phyloP scores from a whole-genome alignment of 2,888 invertebrate species.

The Melipona bicolor region DNA sequence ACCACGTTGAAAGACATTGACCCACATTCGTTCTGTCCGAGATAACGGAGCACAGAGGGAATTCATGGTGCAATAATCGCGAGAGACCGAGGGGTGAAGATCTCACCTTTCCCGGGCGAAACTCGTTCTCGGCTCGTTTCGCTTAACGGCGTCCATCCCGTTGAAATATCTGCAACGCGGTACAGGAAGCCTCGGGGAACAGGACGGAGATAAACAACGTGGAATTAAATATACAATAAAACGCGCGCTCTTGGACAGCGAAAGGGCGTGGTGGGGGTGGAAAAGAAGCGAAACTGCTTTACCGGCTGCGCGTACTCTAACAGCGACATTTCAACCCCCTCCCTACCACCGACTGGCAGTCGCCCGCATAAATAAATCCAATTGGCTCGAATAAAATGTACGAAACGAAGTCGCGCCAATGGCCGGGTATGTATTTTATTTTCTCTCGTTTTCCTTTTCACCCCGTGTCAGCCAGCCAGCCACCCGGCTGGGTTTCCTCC shows the following conservation, averaged over 20 bases:
- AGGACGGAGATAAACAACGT: slow-evolving; percentile 68
- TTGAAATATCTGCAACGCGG: slow-evolving; percentile 61
- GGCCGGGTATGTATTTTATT: slow-evolving; percentile 72
- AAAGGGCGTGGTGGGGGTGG: slow-evolving; percentile 75
- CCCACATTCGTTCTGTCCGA: background rate
- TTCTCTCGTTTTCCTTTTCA: slow-evolving; percentile 65
- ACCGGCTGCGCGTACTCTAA: slow-evolving; percentile 63
- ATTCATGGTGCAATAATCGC: slow-evolving; percentile 47
- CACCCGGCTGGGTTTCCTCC: slow-evolving; percentile 40
- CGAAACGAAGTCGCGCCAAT: slow-evolving; percentile 73
- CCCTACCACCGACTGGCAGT: slow-evolving; percentile 59
- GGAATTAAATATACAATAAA: slow-evolving; percentile 77
- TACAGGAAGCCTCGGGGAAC: slow-evolving; percentile 19
- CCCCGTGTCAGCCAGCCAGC: slow-evolving; percentile 37
- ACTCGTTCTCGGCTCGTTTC: background rate
- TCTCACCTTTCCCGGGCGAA: slow-evolving; percentile 19
- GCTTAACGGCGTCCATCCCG: slow-evolving; percentile 44
- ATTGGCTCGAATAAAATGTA: slow-evolving; percentile 79
- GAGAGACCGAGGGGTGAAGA: slow-evolving; percentile 15
- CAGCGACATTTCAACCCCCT: slow-evolving; percentile 63
- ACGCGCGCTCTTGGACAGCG: slow-evolving; percentile 68
- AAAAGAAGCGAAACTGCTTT: slow-evolving; percentile 72
- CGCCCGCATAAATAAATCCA: slow-evolving; percentile 78
- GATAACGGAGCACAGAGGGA: background rate
- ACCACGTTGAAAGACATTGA: background rate